Conservation (phyloP, 2,888 invertebrate species). For the Acrocyrtus sp. region DNA sequence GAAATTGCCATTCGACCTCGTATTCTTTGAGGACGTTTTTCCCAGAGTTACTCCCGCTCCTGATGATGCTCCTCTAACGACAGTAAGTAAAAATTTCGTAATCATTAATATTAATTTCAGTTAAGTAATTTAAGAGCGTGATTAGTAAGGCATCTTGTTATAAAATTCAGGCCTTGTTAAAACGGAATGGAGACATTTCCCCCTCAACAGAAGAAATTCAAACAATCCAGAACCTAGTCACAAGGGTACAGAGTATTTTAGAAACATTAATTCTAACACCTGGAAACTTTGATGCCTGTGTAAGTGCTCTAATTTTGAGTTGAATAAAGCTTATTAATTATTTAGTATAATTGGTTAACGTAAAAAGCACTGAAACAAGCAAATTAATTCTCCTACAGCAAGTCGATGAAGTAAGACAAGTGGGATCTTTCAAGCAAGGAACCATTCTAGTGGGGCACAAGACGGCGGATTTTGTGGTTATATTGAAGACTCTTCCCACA, state of each 20-base stretch:
- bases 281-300: slow-evolving; percentile 93
- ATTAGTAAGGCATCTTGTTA: background rate
- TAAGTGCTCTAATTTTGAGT: slow-evolving; percentile 72
- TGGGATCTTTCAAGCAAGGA: slow-evolving; percentile 98
- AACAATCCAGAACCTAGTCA: slow-evolving; percentile 90
- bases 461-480: slow-evolving; percentile 95
- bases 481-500: slow-evolving; percentile 94
- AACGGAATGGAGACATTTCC: slow-evolving; percentile 90
- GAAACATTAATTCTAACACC: slow-evolving; percentile 96
- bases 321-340: too few relatives aligned
- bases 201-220: slow-evolving; percentile 92
- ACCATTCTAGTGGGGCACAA: slow-evolving; percentile 97
- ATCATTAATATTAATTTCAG: background rate
- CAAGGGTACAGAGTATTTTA: slow-evolving; percentile 92
- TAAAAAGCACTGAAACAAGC: too few relatives aligned
- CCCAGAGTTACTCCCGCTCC: slow-evolving; percentile 83
- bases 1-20: slow-evolving; percentile 84
- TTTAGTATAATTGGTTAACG: too few relatives aligned
- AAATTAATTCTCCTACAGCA: too few relatives aligned
- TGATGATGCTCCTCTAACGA: slow-evolving; percentile 87
- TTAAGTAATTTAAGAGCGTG: background rate
- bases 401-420: slow-evolving; percentile 94
- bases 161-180: slow-evolving; percentile 80
- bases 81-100: slow-evolving; percentile 73
- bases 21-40: slow-evolving; percentile 88